Evolutionary conservation across 2,113 vertebrate genomes (phyloP).

Genomic region (Tyto alba): DNA sequence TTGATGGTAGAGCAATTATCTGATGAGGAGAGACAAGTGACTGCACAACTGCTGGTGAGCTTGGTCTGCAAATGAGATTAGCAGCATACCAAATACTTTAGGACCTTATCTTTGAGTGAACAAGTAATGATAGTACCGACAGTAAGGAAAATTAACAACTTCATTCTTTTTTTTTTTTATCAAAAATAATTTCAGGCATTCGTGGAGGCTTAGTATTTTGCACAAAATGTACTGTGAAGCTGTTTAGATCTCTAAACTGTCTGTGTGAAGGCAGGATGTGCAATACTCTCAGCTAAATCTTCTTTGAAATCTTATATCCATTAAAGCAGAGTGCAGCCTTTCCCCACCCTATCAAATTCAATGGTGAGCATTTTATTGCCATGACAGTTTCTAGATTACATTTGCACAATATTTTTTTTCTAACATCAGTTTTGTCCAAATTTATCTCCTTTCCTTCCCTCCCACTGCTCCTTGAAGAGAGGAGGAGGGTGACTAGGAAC

Average conservation of each 20-base stretch:
- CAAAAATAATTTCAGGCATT: background rate
- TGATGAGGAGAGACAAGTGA: background rate
- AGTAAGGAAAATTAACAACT: background rate
- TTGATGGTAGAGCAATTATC: background rate
- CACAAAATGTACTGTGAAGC: fast-evolving
- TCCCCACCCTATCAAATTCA: background rate
- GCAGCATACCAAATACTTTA: background rate
- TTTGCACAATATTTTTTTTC: background rate
- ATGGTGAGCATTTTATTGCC: background rate
- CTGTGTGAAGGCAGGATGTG: background rate
- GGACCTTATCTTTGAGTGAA: background rate
- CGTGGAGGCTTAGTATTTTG: background rate
- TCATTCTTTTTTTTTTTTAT: background rate
- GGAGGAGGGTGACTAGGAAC: background rate
- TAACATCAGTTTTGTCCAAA: background rate
- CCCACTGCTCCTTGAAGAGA: too few relatives aligned
- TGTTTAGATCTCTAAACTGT: background rate
- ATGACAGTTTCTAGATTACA: background rate
- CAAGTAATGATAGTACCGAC: background rate
- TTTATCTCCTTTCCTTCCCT: background rate
- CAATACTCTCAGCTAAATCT: background rate
- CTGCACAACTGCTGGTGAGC: background rate
- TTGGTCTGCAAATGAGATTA: background rate
- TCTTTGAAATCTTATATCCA: background rate
- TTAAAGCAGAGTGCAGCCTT: background rate